Conservation (phyloP, 1,140 invertebrate genomes). For the Atta colombica region DNA sequence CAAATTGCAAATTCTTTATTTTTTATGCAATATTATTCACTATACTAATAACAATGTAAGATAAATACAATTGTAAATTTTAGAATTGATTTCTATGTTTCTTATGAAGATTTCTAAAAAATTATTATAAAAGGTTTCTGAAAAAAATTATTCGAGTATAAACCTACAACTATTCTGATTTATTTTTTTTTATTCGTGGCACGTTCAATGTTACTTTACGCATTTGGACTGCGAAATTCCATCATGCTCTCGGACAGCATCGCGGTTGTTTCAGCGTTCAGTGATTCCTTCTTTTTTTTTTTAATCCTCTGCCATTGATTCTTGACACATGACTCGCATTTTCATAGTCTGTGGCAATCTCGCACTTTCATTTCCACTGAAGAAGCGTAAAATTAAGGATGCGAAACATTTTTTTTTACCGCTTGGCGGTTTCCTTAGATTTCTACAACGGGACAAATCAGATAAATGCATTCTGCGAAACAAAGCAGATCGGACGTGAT, state of each 20-base stretch:
- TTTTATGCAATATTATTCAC: not conserved
- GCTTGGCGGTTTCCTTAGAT: constrained; percentile 18
- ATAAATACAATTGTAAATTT: no score
- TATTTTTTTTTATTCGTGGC: constrained; percentile 47
- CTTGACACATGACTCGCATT: constrained; percentile 2
- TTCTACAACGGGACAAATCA: constrained; percentile 23
- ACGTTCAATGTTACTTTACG: constrained; percentile 53
- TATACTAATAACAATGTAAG: no score
- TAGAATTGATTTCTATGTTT: not conserved
- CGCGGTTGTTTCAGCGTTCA: not conserved
- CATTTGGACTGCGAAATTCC: not conserved
- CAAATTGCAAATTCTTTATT: not conserved
- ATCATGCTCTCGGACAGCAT: constrained; percentile 4
- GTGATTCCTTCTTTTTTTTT: not conserved
- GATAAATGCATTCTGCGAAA: constrained; percentile 5
- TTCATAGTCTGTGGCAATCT: constrained; percentile 18
- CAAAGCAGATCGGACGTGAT: constrained; percentile 25
- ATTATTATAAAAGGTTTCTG: not conserved
- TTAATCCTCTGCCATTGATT: not conserved
- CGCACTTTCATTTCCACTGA: constrained; percentile 31
- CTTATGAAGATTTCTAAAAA: not conserved
- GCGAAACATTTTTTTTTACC: constrained; percentile 37
- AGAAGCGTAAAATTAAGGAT: constrained; percentile 44
- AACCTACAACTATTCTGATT: constrained; percentile 3
- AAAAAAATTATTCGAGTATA: not conserved